Base-by-base conservation (phyloP, 1,140 invertebrate species). In the Drosophila eugracilis region DNA sequence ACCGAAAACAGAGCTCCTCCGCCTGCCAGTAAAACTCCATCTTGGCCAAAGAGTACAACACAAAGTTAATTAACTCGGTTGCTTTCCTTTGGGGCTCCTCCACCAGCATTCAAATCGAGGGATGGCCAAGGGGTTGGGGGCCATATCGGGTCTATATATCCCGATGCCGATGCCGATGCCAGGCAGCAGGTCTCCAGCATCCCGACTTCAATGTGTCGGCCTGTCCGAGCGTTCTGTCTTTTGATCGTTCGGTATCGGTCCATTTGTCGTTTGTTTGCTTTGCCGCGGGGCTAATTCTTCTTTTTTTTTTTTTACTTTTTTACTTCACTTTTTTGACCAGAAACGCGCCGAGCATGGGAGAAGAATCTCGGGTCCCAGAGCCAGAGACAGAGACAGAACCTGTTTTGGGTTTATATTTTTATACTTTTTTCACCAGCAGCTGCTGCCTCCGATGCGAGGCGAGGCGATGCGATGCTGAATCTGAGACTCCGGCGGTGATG, bases 251-350 rank as follows among this genome's bases (percentile, higher is more conserved):
- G 71, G 84, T 89, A 83, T 86, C 78, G 83, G 84, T 89, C 83
- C 83, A 88, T 88, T 88, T 88, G 83, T 88, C 83, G 83, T 88
- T 88, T 88, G 83, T 88, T 88, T 88, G 83, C 83, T 83, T 88
- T 76, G 84, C 83, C 83, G 84, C 83, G 66, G 75, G 83, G 75
- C 83, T 86, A 86, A 86, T 88, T 88, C 78, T 69, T 55, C 73
- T 67, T 77, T 62, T 21, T 36, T 47, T 57, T 55, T 44, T 44
- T 32, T 7, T 55, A 26, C 4, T 36, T 39, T 54, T 54, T 26
- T 37, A n/a, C n/a, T n/a, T n/a, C n/a, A n/a, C n/a, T 39, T 42
- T 42, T 44, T 45, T 45, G 21, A 37, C 55, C 55, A 59, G 44
- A 17, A 58, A 58, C 28, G 45, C 55, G 49, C 19, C 17, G 55